These are phyloP conservation scores for Crepidodera aurea DNA, from an alignment of 2,888 invertebrate species.

Conservation along the genomic window DNA sequence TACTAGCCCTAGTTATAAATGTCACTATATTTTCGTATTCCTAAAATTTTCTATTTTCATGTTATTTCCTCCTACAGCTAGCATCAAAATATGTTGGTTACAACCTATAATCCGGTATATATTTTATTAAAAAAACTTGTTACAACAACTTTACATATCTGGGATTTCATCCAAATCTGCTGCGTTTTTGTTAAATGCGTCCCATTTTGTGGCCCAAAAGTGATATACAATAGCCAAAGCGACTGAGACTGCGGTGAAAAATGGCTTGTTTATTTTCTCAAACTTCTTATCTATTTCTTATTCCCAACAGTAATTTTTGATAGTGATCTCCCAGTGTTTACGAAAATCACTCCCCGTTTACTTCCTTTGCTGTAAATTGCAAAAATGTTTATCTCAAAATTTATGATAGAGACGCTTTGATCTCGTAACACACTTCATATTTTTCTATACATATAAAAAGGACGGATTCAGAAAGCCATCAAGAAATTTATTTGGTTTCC, in stretches of 20 bases:
- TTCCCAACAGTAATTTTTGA: constrained; percentile 52
- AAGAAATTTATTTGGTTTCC: no score
- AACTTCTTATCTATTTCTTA: constrained; percentile 55
- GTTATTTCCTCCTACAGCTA: no score
- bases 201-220: constrained; percentile 15
- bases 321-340: constrained; percentile 45
- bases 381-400: constrained; percentile 20
- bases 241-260: constrained; percentile 52
- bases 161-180: not conserved
- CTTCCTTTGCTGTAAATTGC: constrained; percentile 25
- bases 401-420: not conserved
- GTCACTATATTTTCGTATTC: no score
- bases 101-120: no score
- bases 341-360: constrained; percentile 36
- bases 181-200: not conserved
- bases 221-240: constrained; percentile 31
- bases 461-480: no score
- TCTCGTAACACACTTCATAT: not conserved
- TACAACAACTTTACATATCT: no score
- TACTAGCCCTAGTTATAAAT: no score
- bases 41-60: no score
- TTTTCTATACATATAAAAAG: not conserved
- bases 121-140: no score
- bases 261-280: constrained; percentile 57
- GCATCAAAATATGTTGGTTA: no score